Conservation (phyloP, 1,140 invertebrate species). For the Melitaea cinxia region DNA sequence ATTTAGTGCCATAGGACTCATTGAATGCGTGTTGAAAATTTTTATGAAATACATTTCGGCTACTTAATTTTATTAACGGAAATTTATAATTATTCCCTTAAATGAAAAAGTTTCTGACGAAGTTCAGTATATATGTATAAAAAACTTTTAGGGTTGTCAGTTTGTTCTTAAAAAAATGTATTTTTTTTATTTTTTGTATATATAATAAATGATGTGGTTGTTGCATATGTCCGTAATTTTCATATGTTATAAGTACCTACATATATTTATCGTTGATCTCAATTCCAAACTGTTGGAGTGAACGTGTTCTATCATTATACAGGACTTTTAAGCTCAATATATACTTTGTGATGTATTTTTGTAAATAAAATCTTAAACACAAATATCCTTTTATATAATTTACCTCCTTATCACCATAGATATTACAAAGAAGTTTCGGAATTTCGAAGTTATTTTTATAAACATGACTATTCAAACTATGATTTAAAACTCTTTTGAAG, state of each 20-base stretch:
- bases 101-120: too few relatives aligned
- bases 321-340: slow-evolving; percentile 79
- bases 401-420: not conserved
- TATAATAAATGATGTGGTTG: slow-evolving; percentile 5
- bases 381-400: not conserved
- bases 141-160: too few relatives aligned
- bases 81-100: too few relatives aligned
- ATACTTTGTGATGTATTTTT: slow-evolving; percentile 80
- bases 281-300: slow-evolving; percentile 60
- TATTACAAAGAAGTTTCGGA: not conserved
- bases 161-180: too few relatives aligned
- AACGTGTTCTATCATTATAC: slow-evolving; percentile 74
- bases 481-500: too few relatives aligned
- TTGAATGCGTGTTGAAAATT: slow-evolving; percentile 4
- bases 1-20: slow-evolving; percentile 23
- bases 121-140: too few relatives aligned
- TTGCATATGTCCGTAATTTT: not conserved
- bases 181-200: too few relatives aligned
- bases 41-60: slow-evolving; percentile 18
- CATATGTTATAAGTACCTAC: slow-evolving; percentile 2
- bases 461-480: too few relatives aligned
- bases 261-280: slow-evolving; percentile 60
- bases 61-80: slow-evolving; percentile 40
- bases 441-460: too few relatives aligned
- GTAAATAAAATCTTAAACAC: slow-evolving; percentile 40